Percentiles rank a stretch among this genome's conserved stretches.
These are phyloP conservation scores for Pyrocephalus nanus DNA, from an alignment of 2,797 vertebrate genomes.

Conservation along the genomic window DNA sequence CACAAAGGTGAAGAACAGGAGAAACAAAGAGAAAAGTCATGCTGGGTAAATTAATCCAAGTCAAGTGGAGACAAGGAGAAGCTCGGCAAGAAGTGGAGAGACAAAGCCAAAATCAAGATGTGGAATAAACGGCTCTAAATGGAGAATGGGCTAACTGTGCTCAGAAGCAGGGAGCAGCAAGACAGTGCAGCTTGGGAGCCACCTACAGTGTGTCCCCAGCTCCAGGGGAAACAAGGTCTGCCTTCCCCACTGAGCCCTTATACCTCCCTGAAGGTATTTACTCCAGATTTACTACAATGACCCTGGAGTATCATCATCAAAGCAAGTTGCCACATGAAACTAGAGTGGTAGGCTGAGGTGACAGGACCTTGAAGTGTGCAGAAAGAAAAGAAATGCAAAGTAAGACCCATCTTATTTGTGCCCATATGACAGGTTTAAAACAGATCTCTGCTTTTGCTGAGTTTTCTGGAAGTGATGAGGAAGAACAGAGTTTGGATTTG, in stretches of 20 bases:
- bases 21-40: neutral
- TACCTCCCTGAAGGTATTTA: neutral
- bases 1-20: neutral
- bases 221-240: neutral
- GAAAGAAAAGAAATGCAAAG: neutral
- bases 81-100: neutral
- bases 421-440: neutral
- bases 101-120: neutral
- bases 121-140: neutral
- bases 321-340: neutral
- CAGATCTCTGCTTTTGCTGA: neutral
- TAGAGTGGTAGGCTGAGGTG: neutral
- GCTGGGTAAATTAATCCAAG: neutral
- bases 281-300: neutral
- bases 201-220: neutral
- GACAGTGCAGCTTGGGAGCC: neutral
- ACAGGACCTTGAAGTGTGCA: neutral
- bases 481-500: neutral
- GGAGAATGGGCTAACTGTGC: rapidly evolving
- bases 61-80: neutral
- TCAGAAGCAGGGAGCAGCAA: neutral
- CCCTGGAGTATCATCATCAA: neutral
- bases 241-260: neutral
- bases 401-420: neutral
- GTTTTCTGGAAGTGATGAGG: neutral